These are phyloP conservation scores for Holacanthus passer DNA, from an alignment of 2,113 vertebrate species.

Conservation along the genomic window DNA sequence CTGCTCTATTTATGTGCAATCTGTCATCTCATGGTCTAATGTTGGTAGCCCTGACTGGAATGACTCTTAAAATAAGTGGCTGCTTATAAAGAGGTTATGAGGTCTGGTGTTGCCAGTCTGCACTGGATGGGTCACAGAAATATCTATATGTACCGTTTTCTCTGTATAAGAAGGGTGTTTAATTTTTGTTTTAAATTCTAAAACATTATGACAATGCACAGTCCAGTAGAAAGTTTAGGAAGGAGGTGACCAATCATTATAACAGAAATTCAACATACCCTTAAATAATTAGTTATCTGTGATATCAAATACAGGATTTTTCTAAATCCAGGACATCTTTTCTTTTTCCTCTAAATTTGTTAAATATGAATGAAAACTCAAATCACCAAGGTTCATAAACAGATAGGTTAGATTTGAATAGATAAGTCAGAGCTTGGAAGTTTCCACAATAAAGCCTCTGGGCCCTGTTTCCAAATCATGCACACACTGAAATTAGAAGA, in stretches of 20 bases:
- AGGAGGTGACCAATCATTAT: not conserved
- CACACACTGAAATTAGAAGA: not conserved
- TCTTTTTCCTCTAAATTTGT: not conserved
- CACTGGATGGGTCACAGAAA: constrained; percentile 23
- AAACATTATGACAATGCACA: not conserved
- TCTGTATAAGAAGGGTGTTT: not conserved
- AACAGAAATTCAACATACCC: not conserved
- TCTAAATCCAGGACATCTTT: not conserved
- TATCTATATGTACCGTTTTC: not conserved
- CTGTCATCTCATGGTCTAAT: constrained; percentile 38
- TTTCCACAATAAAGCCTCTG: not conserved
- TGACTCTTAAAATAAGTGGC: constrained; percentile 47
- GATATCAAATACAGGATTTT: not conserved
- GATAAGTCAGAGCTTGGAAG: not conserved
- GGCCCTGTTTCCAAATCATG: not conserved
- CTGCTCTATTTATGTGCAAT: constrained; percentile 32
- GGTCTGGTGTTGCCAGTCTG: constrained; percentile 14
- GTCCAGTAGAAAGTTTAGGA: not conserved
- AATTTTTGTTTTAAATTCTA: not conserved
- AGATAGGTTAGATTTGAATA: no score
- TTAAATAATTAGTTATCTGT: not conserved
- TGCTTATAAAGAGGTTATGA: constrained; percentile 41
- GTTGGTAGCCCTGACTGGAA: constrained; percentile 29
- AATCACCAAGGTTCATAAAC: not conserved
- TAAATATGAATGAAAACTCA: not conserved